Conservation (phyloP, 2,797 vertebrate genomes). For the Paratrypauchen microcephalus region DNA sequence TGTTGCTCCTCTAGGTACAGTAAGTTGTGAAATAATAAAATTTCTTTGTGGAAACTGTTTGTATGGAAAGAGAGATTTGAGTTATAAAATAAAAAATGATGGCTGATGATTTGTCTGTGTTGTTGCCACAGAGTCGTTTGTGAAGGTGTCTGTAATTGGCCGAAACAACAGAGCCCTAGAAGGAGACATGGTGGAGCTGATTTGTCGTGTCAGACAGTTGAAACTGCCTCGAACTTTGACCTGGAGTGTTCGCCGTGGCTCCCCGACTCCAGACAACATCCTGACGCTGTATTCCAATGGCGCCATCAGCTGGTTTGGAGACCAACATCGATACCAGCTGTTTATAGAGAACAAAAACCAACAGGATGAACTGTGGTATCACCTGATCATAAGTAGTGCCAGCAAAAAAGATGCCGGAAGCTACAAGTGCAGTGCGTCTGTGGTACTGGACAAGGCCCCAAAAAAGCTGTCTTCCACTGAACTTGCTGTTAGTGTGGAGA, state of each 20-base stretch:
- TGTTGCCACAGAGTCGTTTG: slow-evolving; percentile 51
- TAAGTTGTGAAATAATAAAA: not conserved
- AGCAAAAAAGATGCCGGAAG: slow-evolving; percentile 60
- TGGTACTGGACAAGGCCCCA: slow-evolving; percentile 50
- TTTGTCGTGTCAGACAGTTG: slow-evolving; percentile 60
- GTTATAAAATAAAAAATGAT: not conserved
- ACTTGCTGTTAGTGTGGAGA: slow-evolving; percentile 53
- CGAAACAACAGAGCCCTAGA: slow-evolving; percentile 23
- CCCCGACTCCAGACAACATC: slow-evolving; percentile 46
- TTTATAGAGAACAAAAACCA: slow-evolving; percentile 19
- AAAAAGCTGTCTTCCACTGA: slow-evolving; percentile 48
- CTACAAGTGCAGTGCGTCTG: slow-evolving; percentile 67
- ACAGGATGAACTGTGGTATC: slow-evolving; percentile 3
- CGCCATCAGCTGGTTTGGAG: slow-evolving; percentile 61
- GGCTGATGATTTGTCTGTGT: not conserved
- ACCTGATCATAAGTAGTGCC: slow-evolving; percentile 54
- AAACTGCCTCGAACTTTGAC: slow-evolving; percentile 55
- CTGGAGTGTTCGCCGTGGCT: slow-evolving; percentile 62
- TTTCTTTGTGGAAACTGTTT: too few species aligned
- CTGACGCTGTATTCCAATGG: slow-evolving; percentile 59
- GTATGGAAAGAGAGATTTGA: not conserved
- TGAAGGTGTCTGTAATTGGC: slow-evolving; percentile 51
- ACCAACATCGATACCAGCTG: slow-evolving; percentile 67
- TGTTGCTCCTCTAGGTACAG: slow-evolving; percentile 63
- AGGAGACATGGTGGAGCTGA: slow-evolving; percentile 54